Conservation (phyloP, 1,140 invertebrate species). For the Holcopasites calliopsidis region DNA sequence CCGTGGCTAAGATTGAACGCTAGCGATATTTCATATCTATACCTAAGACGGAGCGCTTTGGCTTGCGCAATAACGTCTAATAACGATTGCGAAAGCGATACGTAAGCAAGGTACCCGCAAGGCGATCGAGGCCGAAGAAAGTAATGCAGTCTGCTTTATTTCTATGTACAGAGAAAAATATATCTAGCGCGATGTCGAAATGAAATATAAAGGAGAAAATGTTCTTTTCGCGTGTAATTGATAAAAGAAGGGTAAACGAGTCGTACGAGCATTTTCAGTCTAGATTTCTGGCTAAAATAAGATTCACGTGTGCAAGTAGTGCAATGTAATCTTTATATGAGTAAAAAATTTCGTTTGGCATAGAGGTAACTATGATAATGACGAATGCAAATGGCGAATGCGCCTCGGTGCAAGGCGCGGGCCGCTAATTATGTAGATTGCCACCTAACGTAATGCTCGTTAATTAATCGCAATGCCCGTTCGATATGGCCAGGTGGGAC, state of each 20-base stretch:
- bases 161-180: not conserved
- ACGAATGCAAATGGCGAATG: conserved; percentile 67
- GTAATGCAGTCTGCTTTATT: not conserved
- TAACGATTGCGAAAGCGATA: conserved; percentile 55
- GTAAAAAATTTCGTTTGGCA: not conserved
- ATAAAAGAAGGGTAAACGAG: too few species aligned
- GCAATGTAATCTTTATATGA: too few species aligned
- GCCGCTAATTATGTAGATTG: conserved; percentile 72
- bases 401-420: conserved; percentile 55
- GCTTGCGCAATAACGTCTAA: conserved; percentile 49
- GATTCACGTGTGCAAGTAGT: not conserved
- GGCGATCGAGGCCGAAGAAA: conserved; percentile 47
- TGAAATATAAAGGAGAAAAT: not conserved
- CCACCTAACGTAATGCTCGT: conserved; percentile 69
- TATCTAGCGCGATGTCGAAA: conserved; percentile 8
- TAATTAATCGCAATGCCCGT: conserved; percentile 71
- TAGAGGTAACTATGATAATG: conserved; percentile 44
- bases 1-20: conserved; percentile 48
- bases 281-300: not conserved
- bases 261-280: too few species aligned
- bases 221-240: too few species aligned
- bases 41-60: conserved; percentile 36
- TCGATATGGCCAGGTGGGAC: conserved; percentile 61
- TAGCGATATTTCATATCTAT: conserved; percentile 56
- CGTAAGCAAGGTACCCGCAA: conserved; percentile 42